phyloP scores from a whole-genome alignment of 1,140 invertebrate genomes.

The Dendrolimus kikuchii region DNA sequence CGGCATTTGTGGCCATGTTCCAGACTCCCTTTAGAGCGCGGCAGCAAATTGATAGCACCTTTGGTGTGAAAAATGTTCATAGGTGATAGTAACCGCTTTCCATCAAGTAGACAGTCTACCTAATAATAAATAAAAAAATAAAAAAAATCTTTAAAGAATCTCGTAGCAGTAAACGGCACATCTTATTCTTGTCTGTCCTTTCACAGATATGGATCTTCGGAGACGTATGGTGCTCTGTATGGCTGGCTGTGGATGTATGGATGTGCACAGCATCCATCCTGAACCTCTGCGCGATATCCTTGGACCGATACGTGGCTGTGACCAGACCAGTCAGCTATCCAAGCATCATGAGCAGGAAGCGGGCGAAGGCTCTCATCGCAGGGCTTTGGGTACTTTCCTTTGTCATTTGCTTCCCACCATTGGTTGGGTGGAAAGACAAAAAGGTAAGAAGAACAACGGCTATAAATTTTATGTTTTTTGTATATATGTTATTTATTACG shows the following conservation, averaged over 20 bases:
- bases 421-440: constrained; percentile 94
- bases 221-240: constrained; percentile 92
- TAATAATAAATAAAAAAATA: too few species aligned
- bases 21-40: too few species aligned
- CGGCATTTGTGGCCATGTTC: too few species aligned
- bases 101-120: too few species aligned
- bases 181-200: neutral
- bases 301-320: constrained; percentile 96
- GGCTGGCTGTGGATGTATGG: constrained; percentile 96
- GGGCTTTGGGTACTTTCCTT: constrained; percentile 96
- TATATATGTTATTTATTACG: neutral
- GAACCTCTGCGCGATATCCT: constrained; percentile 92
- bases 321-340: constrained; percentile 95
- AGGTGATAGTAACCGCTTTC: too few species aligned
- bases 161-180: neutral
- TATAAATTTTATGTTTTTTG: neutral
- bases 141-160: too few species aligned
- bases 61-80: too few species aligned
- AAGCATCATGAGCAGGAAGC: constrained; percentile 90
- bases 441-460: constrained; percentile 65
- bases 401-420: constrained; percentile 96
- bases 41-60: too few species aligned
- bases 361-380: constrained; percentile 91
- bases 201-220: constrained; percentile 93
- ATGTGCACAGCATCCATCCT: constrained; percentile 96